These are phyloP conservation scores for Antedon mediterranea DNA, from an alignment of 53 echinoderm and acorn worm species.

Conservation along the genomic window DNA sequence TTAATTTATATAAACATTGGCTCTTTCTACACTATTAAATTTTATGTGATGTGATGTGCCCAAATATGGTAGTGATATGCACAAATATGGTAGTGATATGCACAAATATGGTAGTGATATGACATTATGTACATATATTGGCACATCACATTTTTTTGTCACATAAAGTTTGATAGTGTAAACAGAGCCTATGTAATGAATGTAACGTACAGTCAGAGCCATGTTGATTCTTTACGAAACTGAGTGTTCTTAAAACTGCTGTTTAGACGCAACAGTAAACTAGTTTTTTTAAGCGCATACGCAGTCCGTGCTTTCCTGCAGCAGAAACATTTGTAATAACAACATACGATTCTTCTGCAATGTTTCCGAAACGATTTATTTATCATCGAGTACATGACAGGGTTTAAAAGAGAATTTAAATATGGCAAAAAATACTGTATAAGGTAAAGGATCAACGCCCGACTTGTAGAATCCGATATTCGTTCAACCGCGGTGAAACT, in stretches of 20 bases:
- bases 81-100: too few species aligned
- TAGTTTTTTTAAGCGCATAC: neutral
- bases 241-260: neutral
- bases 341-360: constrained; percentile 53
- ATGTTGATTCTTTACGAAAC: neutral
- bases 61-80: too few species aligned
- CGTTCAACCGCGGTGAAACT: constrained; percentile 15
- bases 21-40: too few species aligned
- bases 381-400: constrained; percentile 74
- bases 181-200: too few species aligned
- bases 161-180: too few species aligned
- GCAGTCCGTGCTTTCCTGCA: neutral
- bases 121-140: too few species aligned
- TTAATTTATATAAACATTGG: too few species aligned
- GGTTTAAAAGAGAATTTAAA: constrained; percentile 84
- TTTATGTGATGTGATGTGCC: too few species aligned
- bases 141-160: too few species aligned
- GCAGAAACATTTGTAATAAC: constrained; percentile 7
- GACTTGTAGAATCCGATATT: neutral
- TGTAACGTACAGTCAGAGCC: too few species aligned
- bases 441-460: constrained; percentile 27
- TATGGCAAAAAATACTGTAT: constrained; percentile 70
- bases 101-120: too few species aligned
- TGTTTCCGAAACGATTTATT: constrained; percentile 68
- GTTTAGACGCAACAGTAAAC: neutral